Evolutionary conservation across 2,113 vertebrate species (phyloP).

Genomic region (Origma solitaria): DNA sequence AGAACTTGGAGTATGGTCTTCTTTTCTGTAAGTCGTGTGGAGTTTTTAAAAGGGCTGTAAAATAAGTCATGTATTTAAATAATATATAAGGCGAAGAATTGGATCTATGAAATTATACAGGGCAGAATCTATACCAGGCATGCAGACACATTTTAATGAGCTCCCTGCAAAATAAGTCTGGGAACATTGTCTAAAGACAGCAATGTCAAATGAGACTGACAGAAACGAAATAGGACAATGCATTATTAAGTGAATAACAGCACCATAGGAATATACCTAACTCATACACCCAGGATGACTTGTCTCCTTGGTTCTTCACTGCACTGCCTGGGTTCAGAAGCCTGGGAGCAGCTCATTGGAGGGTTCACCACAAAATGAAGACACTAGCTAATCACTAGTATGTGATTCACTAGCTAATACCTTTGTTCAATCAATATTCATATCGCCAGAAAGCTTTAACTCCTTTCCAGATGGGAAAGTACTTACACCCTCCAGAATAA

Average conservation of each 20-base stretch:
- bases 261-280: neutral
- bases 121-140: neutral
- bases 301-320: neutral
- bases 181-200: neutral
- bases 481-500: neutral
- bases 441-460: neutral
- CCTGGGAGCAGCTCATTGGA: accelerated
- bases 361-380: neutral
- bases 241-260: neutral
- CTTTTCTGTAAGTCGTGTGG: neutral
- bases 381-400: no score
- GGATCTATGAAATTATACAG: neutral
- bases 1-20: neutral
- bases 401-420: neutral
- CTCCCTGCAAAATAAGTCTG: neutral
- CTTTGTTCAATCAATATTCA: neutral
- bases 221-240: neutral
- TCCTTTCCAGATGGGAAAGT: neutral
- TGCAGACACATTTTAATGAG: neutral
- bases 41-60: neutral
- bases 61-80: neutral
- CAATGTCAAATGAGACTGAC: neutral
- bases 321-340: neutral
- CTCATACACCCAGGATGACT: neutral
- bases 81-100: neutral